Evolutionary conservation across 2,113 vertebrate species (phyloP), one percentile per base, ranked within the genome.

Genomic region (Ochotona curzoniae): DNA sequence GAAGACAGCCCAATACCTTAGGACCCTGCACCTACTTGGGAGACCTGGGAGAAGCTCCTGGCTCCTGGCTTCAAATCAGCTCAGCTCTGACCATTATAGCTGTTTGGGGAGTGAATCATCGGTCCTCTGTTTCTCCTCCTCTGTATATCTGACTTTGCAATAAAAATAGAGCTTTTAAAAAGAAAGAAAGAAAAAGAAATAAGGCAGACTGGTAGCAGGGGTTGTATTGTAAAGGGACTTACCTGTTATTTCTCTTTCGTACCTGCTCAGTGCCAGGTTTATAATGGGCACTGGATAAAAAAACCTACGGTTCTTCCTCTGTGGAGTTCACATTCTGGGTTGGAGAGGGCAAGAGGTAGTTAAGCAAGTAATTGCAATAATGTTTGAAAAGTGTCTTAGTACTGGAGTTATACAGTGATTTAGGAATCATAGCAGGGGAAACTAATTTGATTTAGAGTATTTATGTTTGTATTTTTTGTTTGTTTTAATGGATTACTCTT

Each of bases 171-270:
- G 3, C 38, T 44, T 44, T 44, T 4, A 44, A 44, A 44, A 44
- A 44, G 38, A 44, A 44, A 44, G 38, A 44, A 44, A 44, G 38
- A 44, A 44, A 44, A 44, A 44, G 38, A 44, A 44, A 30, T 51
- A 71, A 63, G 81, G 32, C 51, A 57, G 23, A 49, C 88, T n/a
- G 44, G 21, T 75, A 49, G 9, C 12, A 70, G 57, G 13, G 30
- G 17, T 54, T 20, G 66, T 32, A 61, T 75, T 9, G 51, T 67
- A 18, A 38, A 67, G 57, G 35, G 20, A 0, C 67, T 73, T 86
- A 57, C 30, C 87, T 93, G 63, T 71, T 69, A 11, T 28, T 88
- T 94, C 13, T 91, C 7, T 79, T 83, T 61, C 28, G 47, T 86
- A 32, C 57, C 35, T 94, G 63, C 8, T 86, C 12, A 61, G 63